A percentile compares a stretch with the other conserved stretches of the same genome.
phyloP scores from a whole-genome alignment of 2,888 invertebrate genomes.

The Tortrix viridana region DNA sequence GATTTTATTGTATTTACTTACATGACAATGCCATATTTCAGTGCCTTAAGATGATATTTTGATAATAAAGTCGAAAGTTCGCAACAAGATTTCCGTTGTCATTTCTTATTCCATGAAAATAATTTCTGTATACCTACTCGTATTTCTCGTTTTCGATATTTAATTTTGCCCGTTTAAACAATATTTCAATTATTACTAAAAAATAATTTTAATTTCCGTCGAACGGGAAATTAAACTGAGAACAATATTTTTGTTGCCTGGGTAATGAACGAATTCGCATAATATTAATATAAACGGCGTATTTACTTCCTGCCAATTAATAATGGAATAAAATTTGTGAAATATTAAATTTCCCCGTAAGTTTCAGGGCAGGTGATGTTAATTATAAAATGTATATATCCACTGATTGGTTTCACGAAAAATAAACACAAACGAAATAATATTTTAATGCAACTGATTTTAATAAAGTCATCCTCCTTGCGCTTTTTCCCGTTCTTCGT shows the following conservation, averaged over 20 bases:
- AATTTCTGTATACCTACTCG: no score
- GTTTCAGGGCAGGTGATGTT: slow-evolving; percentile 11
- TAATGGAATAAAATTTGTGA: slow-evolving; percentile 9
- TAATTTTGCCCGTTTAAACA: no score
- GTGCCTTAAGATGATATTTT: no score
- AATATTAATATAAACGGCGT: slow-evolving; percentile 2
- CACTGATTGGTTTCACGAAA: slow-evolving; percentile 5
- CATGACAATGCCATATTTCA: no score
- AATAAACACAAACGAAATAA: background rate
- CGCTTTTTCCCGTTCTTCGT: no score
- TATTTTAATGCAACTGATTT: background rate
- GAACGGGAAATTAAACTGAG: background rate
- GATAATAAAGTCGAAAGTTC: no score
- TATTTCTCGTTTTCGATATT: no score
- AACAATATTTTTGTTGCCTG: slow-evolving; percentile 5
- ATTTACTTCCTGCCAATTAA: slow-evolving; percentile 8
- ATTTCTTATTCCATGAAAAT: no score
- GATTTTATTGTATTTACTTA: no score
- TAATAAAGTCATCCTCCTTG: no score
- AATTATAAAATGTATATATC: background rate
- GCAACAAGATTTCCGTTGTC: no score
- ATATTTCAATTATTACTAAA: no score
- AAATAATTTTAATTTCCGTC: background rate
- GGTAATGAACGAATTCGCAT: slow-evolving; percentile 5
- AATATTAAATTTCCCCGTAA: slow-evolving; percentile 4